phyloP scores from a whole-genome alignment of 2,888 invertebrate species.

The Boloria euphrosyne region DNA sequence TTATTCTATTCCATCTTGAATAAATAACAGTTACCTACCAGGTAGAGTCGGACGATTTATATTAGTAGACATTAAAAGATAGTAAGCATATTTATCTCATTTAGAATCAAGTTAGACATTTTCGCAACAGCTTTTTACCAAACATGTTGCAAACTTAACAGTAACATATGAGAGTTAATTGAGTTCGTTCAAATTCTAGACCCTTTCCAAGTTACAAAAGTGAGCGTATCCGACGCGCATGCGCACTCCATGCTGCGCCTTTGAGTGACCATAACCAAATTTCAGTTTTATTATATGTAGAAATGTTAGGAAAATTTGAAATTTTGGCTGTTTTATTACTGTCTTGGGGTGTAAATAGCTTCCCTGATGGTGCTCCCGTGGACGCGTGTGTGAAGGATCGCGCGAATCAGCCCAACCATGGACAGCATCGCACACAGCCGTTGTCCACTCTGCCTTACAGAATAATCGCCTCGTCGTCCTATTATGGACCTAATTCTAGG shows the following conservation, averaged over 20 bases:
- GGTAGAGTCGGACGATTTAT: not conserved
- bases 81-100: slow-evolving; percentile 5
- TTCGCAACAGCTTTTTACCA: slow-evolving; percentile 24
- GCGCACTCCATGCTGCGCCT: slow-evolving; percentile 63
- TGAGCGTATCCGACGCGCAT: slow-evolving; percentile 57
- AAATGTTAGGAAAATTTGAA: slow-evolving; percentile 1
- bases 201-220: slow-evolving; percentile 78
- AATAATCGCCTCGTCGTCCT: slow-evolving; percentile 84
- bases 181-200: slow-evolving; percentile 68
- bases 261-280: slow-evolving; percentile 39
- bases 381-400: slow-evolving; percentile 90
- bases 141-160: slow-evolving; percentile 32
- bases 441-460: slow-evolving; percentile 85
- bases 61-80: not conserved
- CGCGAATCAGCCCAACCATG: slow-evolving; percentile 90
- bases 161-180: slow-evolving; percentile 48
- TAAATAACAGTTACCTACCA: too few relatives aligned
- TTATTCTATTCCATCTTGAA: too few relatives aligned
- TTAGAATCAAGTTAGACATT: slow-evolving; percentile 13
- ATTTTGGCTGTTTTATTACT: slow-evolving; percentile 47
- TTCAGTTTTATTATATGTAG: not conserved
- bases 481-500: slow-evolving; percentile 86
- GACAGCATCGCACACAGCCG: slow-evolving; percentile 86
- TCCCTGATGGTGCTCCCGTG: slow-evolving; percentile 92
- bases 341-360: slow-evolving; percentile 67